These are phyloP conservation scores for Oryzias curvinotus DNA, from an alignment of 2,113 vertebrate species.

Conservation along the genomic window DNA sequence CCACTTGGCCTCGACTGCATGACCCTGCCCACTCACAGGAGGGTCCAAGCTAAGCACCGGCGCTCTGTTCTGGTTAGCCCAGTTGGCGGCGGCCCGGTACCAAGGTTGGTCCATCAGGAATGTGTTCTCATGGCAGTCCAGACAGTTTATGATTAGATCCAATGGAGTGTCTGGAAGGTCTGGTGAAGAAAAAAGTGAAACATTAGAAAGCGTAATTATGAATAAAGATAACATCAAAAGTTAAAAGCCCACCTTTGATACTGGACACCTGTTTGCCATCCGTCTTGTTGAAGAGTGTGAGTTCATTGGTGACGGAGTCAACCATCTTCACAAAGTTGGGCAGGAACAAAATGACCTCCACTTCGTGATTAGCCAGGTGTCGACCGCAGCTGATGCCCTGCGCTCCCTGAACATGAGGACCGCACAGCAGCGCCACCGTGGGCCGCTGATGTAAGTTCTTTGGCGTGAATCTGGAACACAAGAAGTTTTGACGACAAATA, in stretches of 20 bases:
- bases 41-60: constrained; percentile 96
- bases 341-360: constrained; percentile 93
- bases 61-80: constrained; percentile 95
- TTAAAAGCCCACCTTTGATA: constrained; percentile 84
- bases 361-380: constrained; percentile 96
- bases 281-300: constrained; percentile 92
- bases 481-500: neutral
- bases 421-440: constrained; percentile 90
- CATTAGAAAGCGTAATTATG: neutral
- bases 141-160: constrained; percentile 96
- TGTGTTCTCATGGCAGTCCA: constrained; percentile 95
- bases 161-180: constrained; percentile 93
- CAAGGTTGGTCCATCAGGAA: constrained; percentile 95
- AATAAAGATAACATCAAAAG: neutral
- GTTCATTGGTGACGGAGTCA: constrained; percentile 90
- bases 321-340: constrained; percentile 98
- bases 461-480: constrained; percentile 85
- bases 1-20: constrained; percentile 95
- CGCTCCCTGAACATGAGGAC: constrained; percentile 95
- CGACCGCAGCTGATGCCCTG: constrained; percentile 96
- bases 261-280: constrained; percentile 91
- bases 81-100: constrained; percentile 93
- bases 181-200: constrained; percentile 54
- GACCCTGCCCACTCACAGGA: constrained; percentile 84
- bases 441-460: constrained; percentile 97